Base-by-base conservation (phyloP, 2,797 vertebrate genomes). In the Phaenicophaeus curvirostris region DNA sequence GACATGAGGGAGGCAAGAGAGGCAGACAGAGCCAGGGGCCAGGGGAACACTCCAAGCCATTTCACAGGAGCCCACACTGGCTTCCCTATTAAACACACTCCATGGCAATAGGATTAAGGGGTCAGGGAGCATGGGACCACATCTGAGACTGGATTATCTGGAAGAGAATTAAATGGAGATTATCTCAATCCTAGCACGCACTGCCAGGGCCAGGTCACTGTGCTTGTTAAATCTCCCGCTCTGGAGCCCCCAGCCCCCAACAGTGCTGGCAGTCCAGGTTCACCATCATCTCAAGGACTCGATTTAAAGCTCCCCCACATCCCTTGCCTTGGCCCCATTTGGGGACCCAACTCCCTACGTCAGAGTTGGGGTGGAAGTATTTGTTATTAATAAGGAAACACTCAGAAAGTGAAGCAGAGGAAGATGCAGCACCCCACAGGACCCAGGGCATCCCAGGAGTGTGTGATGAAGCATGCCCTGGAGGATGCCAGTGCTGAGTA, bases 151-250 rank as follows among this genome's bases (percentile, higher is more conserved):
- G 84, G 94, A 96, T 96, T 97, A 94, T 91, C 78, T 63, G 75
- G 75, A 94, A 89, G 80, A 92, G 85, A 96, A 95, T 96, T 97
- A 96, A 97, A 92, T 65, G 67, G 90, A 91, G 90, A 96, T 97
- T 97, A 96, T 95, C 90, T 96, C 69, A 58, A 94, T 74, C 68
- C 88, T 68, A 85, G 82, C 85, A 90, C 0, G 0, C 69, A 46
- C 63, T 65, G 62, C 57, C 61, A 66, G 67, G 51, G 48, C 72
- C 67, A 69, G 83, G 75, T 75, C 0, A 0, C 57, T 28, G 24
- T 78, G 80, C 74, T 90, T 87, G 87, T 95, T 65, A 94, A 93
- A 90, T 18, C 46, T 87, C 69, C 57, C 78, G 84, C 77, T 69
- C 2, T 1, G 1, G 75, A 93, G 44, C 10, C 55, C 54, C 62